phyloP scores from a whole-genome alignment of 2,888 invertebrate genomes.

The Lingula anatina region DNA sequence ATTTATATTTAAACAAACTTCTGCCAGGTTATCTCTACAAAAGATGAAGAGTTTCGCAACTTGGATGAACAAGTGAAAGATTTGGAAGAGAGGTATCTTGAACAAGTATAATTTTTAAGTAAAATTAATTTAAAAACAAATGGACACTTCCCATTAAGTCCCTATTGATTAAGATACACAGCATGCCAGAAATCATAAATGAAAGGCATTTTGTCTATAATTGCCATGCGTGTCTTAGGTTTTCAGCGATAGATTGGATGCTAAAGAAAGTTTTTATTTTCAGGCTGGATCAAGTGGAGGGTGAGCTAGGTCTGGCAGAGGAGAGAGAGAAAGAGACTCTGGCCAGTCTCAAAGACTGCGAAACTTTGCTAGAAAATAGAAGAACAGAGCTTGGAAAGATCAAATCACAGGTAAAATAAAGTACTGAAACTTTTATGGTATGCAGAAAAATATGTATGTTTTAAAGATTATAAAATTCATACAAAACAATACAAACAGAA shows the following conservation, averaged over 20 bases:
- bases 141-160: too few species aligned
- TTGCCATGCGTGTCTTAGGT: too few species aligned
- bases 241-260: too few species aligned
- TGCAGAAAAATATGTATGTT: too few species aligned
- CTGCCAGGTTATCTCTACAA: conserved; percentile 34
- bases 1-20: too few species aligned
- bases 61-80: conserved; percentile 26
- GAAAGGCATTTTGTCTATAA: too few species aligned
- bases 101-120: too few species aligned
- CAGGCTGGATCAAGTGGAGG: conserved; percentile 28
- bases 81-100: conserved; percentile 27
- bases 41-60: conserved; percentile 40
- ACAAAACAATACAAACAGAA: too few species aligned
- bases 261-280: conserved; percentile 7
- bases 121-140: too few species aligned
- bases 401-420: conserved; percentile 36
- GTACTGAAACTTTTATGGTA: too few species aligned
- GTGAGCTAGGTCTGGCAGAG: conserved; percentile 23
- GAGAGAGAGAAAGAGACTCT: conserved; percentile 30
- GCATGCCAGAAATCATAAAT: too few species aligned
- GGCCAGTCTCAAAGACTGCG: conserved; percentile 29
- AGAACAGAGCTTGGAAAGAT: conserved; percentile 33
- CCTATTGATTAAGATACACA: background rate
- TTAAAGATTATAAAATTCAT: too few species aligned
- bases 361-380: conserved; percentile 32